phyloP scores from a whole-genome alignment of 1,140 invertebrate genomes.

The Solenopsis fugax region DNA sequence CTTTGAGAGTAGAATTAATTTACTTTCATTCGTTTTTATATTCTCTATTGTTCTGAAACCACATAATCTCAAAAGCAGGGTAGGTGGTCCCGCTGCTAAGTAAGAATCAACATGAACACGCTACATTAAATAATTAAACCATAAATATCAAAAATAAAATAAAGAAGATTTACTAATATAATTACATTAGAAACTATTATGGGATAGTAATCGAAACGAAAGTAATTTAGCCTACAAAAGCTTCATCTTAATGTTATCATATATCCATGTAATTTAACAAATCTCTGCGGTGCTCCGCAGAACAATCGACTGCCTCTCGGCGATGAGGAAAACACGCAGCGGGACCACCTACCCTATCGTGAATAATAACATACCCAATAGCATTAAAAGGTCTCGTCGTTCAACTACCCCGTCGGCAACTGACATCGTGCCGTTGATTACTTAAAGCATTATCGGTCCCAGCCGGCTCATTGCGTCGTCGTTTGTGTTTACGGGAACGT shows the following conservation, averaged over 20 bases:
- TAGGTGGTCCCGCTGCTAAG: no score
- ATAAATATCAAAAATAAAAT: not conserved
- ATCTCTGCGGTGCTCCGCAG: not conserved
- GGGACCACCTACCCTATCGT: conserved; percentile 14
- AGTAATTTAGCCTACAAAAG: conserved; percentile 20
- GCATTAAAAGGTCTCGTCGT: conserved; percentile 16
- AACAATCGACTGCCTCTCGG: not conserved
- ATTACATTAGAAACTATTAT: conserved; percentile 10
- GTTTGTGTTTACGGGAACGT: conserved; percentile 16
- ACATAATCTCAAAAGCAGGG: not conserved
- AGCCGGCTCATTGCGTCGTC: conserved; percentile 27
- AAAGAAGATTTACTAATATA: not conserved
- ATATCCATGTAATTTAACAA: conserved; percentile 25
- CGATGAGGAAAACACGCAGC: not conserved
- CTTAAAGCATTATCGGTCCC: conserved; percentile 60
- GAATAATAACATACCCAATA: conserved; percentile 52
- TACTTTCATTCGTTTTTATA: not conserved
- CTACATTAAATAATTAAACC: conserved; percentile 14
- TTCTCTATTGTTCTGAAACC: not conserved
- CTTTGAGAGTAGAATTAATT: not conserved
- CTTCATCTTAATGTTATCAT: not conserved
- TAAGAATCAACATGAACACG: not conserved
- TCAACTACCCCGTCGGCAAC: conserved; percentile 2
- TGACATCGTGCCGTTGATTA: conserved; percentile 40
- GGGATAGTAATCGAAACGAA: not conserved